Evolutionary conservation across 2,797 vertebrate species (phyloP), one percentile per base, ranked within the genome.

Genomic region (Anolis apletophallus): DNA sequence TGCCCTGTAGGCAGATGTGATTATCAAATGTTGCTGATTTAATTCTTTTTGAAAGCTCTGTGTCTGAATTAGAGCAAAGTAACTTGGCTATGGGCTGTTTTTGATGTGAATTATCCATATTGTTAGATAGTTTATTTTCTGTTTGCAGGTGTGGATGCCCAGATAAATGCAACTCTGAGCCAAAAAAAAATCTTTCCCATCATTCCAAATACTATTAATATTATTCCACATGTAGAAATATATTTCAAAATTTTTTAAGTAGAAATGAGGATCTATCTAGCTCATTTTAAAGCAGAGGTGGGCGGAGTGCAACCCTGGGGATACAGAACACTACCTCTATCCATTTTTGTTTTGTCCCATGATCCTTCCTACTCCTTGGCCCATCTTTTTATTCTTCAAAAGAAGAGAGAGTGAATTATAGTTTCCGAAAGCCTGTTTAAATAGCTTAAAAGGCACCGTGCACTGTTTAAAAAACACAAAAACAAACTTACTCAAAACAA

Each of bases 11-110:
- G 86, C 68, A 79, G 55, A 87, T 23, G 26, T 81, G 83, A 46
- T 36, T 61, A 71, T 81, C 36, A 72, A 81, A 74, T 88, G 72
- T 71, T 36, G n/a, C 32, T 81, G 61, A 57, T 77, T 77, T 85
- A 85, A 76, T 88, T 68, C 72, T 69, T 61, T 81, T n/a, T 61
- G 87, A 85, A 81, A 88, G 73, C 36, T 72, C 83, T 54, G 64
- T n/a, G 81, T 88, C 71, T 81, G 72, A 81, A 81, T 85, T 61
- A 71, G 71, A 81, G 40, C 36, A 88, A 81, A 72, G n/a, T 29
- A 36, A 87, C 68, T 83, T 83, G 23, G 75, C 81, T 79, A 87
- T 72, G 12, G 75, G 81, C 86, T 79, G 36, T 72, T 79, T 87
- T 54, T 79, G 54, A 87, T 79, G 74, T 40, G 68, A 87, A 78